These are phyloP conservation scores for Phaenicophaeus curvirostris DNA, from an alignment of 2,797 vertebrate genomes.

Conservation along the genomic window DNA sequence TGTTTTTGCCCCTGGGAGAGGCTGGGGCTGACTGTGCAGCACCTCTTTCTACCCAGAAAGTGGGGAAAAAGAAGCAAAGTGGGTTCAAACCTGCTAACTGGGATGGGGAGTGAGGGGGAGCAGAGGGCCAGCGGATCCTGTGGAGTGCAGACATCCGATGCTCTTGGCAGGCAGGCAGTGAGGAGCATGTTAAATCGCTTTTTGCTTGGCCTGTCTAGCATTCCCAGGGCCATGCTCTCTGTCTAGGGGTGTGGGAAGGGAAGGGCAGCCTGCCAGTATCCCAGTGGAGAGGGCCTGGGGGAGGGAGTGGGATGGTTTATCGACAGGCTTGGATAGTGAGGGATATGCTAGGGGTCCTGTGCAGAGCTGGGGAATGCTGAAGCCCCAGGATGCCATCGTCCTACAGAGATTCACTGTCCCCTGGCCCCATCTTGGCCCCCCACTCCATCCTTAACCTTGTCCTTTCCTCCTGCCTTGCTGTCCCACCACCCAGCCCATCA, in stretches of 20 bases:
- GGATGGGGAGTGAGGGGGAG: background rate
- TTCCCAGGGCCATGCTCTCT: background rate
- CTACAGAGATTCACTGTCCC: background rate
- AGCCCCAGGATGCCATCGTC: background rate
- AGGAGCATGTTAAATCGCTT: background rate
- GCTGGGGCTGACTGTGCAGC: background rate
- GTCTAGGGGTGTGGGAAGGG: background rate
- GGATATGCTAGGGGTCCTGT: background rate
- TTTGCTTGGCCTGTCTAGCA: background rate
- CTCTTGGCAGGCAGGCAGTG: background rate
- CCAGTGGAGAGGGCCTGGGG: background rate
- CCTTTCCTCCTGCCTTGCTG: background rate
- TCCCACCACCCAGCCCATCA: background rate
- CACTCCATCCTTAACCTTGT: background rate
- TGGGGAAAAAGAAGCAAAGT: background rate
- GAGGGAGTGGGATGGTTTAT: background rate
- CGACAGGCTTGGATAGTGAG: background rate
- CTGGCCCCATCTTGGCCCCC: background rate
- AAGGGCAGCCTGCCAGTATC: background rate
- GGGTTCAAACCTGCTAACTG: background rate
- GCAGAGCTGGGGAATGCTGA: background rate
- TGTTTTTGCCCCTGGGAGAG: background rate
- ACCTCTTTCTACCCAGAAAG: background rate
- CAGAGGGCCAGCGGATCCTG: background rate
- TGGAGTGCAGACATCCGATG: background rate